Conservation (phyloP, 2,888 invertebrate genomes). For the Desoria tigrina region DNA sequence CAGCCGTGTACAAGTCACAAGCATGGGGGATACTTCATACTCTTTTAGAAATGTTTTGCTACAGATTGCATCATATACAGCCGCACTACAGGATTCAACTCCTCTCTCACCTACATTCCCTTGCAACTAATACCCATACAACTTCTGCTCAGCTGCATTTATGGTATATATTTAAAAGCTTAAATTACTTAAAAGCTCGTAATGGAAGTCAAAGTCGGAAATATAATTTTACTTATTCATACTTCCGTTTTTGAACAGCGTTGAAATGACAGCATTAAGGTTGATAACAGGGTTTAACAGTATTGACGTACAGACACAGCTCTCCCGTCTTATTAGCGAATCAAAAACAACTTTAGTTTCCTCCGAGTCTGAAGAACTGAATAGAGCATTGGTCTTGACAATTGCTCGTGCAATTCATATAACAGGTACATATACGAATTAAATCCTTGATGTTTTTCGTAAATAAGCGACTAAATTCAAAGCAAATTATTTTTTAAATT, state of each 20-base stretch:
- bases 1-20: conserved; percentile 86
- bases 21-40: conserved; percentile 96
- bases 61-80: conserved; percentile 92
- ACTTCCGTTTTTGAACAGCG: no score
- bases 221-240: no score
- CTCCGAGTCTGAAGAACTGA: conserved; percentile 91
- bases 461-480: no score
- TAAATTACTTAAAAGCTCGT: not conserved
- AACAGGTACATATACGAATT: conserved; percentile 66
- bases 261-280: conserved; percentile 83
- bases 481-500: no score
- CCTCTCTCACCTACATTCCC: conserved; percentile 84
- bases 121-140: conserved; percentile 82
- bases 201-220: no score
- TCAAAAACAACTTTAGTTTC: conserved; percentile 85
- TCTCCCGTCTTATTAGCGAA: conserved; percentile 86
- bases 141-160: conserved; percentile 93
- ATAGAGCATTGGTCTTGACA: conserved; percentile 87
- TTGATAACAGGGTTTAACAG: conserved; percentile 88
- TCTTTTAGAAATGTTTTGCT: conserved; percentile 93
- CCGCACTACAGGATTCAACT: conserved; percentile 92
- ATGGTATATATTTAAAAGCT: conserved; percentile 71
- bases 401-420: conserved; percentile 91
- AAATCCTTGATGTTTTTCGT: not conserved
- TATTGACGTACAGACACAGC: conserved; percentile 89